A percentile compares a stretch with the other conserved stretches of the same genome.
These are phyloP conservation scores for Pheucticus melanocephalus DNA, from an alignment of 2,113 vertebrate species.

Conservation along the genomic window DNA sequence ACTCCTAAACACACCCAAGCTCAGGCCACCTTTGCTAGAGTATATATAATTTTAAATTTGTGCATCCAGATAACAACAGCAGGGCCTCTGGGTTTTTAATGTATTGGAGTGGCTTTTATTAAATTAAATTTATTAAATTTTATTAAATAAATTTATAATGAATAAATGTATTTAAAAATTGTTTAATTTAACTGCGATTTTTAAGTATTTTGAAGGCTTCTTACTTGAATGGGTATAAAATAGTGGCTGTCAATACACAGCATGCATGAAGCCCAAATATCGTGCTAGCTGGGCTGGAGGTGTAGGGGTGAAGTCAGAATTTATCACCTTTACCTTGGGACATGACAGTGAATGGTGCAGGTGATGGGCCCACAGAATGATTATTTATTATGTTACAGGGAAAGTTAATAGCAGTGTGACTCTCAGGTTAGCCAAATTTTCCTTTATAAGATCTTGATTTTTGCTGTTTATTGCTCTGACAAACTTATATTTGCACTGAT, in stretches of 20 bases:
- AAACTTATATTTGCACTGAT: not conserved
- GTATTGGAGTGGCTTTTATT: not conserved
- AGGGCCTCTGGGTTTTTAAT: not conserved
- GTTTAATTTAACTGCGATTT: not conserved
- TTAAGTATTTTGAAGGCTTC: not conserved
- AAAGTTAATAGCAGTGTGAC: not conserved
- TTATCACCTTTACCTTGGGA: not conserved
- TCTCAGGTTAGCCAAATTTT: not conserved
- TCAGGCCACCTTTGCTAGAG: not conserved
- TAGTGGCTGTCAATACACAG: not conserved
- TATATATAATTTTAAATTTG: not conserved
- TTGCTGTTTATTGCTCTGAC: not conserved
- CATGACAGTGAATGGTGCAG: not conserved
- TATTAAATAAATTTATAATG: not conserved
- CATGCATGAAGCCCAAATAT: not conserved
- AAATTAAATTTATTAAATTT: not conserved
- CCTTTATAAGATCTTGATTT: not conserved
- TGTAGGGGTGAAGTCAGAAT: not conserved
- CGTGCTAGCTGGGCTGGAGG: accelerated
- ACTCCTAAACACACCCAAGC: not conserved
- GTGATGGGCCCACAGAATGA: not conserved
- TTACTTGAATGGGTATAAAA: not conserved
- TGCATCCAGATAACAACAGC: not conserved
- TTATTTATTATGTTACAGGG: not conserved
- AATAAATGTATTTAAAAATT: not conserved